phyloP scores from a whole-genome alignment of 1,140 invertebrate genomes.

The Anagrus nilaparvatae region DNA sequence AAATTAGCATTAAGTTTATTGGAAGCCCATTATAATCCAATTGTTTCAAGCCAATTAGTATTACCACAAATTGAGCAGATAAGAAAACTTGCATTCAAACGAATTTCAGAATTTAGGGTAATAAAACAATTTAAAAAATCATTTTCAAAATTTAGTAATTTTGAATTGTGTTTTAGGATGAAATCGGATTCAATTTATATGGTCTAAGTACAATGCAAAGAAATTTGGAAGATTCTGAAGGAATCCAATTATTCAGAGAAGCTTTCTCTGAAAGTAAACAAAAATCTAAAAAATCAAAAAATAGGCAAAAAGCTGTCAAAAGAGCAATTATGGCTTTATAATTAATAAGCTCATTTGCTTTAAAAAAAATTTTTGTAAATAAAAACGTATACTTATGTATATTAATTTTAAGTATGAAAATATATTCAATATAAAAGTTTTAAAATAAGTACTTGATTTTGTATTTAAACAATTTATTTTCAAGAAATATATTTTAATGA shows the following conservation, averaged over 20 bases:
- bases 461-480: too few relatives aligned
- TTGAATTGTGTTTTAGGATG: slow-evolving; percentile 51
- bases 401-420: neutral
- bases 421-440: too few relatives aligned
- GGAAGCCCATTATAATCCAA: slow-evolving; percentile 74
- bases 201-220: slow-evolving; percentile 68
- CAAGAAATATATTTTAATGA: too few relatives aligned
- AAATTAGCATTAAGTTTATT: slow-evolving; percentile 72
- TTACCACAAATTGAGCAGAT: slow-evolving; percentile 61
- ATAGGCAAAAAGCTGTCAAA: slow-evolving; percentile 58
- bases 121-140: slow-evolving; percentile 25
- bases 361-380: neutral
- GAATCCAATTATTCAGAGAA: slow-evolving; percentile 74
- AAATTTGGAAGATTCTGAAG: slow-evolving; percentile 69
- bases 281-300: slow-evolving; percentile 55
- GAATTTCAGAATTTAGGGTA: slow-evolving; percentile 55
- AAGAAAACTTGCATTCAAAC: slow-evolving; percentile 46
- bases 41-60: slow-evolving; percentile 58
- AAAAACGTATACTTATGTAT: neutral
- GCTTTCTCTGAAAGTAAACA: slow-evolving; percentile 56
- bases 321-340: slow-evolving; percentile 47
- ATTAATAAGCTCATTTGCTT: slow-evolving; percentile 14
- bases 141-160: slow-evolving; percentile 9
- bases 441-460: too few relatives aligned
- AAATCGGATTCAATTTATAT: slow-evolving; percentile 78